Evolutionary conservation across 2,888 invertebrate genomes (phyloP).

Genomic region (Gortyna flavago): DNA sequence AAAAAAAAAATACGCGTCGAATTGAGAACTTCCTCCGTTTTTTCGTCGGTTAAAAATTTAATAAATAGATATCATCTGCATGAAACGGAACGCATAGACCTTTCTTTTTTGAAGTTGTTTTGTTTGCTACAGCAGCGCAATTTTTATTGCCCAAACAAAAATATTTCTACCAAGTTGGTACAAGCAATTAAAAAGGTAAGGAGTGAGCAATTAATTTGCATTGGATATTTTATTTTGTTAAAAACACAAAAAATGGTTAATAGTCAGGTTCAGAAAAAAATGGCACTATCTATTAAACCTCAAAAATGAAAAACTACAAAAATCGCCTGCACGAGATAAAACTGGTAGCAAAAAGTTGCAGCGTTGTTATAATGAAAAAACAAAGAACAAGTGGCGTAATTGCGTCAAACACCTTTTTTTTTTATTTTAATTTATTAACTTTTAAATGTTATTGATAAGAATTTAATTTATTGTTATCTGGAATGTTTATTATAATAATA

Average conservation of each 20-base stretch:
- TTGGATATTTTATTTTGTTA: not conserved
- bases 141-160: conserved; percentile 36
- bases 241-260: not conserved
- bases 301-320: not conserved
- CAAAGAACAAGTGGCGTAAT: too few species aligned
- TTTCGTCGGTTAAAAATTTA: too few species aligned
- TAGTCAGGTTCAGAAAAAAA: not conserved
- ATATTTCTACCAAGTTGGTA: conserved; percentile 48
- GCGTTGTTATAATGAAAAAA: not conserved
- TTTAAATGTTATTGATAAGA: too few species aligned
- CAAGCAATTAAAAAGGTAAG: not conserved
- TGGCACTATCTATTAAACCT: not conserved
- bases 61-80: not conserved
- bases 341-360: not conserved
- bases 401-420: too few species aligned
- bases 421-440: too few species aligned
- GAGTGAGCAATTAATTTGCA: not conserved
- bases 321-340: not conserved
- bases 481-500: too few species aligned
- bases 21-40: too few species aligned
- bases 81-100: conserved; percentile 52
- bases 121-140: conserved; percentile 60
- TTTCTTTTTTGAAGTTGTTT: conserved; percentile 52
- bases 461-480: too few species aligned
- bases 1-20: too few species aligned